These are phyloP conservation scores for Forbesichthys agassizii DNA, from an alignment of 2,113 vertebrate genomes.

Conservation along the genomic window DNA sequence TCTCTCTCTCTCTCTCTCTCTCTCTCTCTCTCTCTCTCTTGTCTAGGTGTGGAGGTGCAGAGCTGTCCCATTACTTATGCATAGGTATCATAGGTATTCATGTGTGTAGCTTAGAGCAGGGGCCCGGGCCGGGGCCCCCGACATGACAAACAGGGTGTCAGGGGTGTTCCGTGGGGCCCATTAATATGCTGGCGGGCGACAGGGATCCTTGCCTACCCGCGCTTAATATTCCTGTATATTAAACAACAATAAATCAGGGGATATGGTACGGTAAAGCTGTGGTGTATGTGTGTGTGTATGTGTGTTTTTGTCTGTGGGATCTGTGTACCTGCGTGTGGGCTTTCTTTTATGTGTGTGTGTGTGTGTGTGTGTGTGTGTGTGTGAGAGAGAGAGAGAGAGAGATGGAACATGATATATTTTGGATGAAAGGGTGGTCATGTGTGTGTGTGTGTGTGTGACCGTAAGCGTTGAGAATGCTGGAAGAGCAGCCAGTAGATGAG, in stretches of 20 bases:
- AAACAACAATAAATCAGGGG: conserved; percentile 82
- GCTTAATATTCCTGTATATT: conserved; percentile 83
- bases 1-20: conserved; percentile 3
- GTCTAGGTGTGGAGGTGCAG: conserved; percentile 41
- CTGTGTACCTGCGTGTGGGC: conserved; percentile 6
- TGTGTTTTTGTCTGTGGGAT: conserved; percentile 16
- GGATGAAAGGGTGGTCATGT: background rate
- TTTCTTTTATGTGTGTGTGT: conserved; percentile 12
- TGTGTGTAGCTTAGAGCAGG: conserved; percentile 72
- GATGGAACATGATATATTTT: background rate
- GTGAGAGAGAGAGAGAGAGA: background rate
- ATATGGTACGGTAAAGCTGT: conserved; percentile 57
- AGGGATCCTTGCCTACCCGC: conserved; percentile 72
- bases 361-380: background rate
- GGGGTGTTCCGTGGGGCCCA: conserved; percentile 70
- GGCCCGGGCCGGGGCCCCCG: conserved; percentile 65
- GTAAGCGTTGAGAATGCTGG: background rate
- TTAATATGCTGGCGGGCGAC: conserved; percentile 75
- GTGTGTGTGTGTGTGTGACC: background rate
- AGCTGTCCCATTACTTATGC: conserved; percentile 80
- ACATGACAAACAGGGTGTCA: conserved; percentile 83
- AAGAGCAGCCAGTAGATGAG: too few relatives aligned
- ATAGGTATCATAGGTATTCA: conserved; percentile 84
- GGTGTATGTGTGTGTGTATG: conserved; percentile 28
- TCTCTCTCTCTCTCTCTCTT: conserved; percentile 48